Base-by-base conservation (phyloP, 23 tunicate species). In the Styela clava region DNA sequence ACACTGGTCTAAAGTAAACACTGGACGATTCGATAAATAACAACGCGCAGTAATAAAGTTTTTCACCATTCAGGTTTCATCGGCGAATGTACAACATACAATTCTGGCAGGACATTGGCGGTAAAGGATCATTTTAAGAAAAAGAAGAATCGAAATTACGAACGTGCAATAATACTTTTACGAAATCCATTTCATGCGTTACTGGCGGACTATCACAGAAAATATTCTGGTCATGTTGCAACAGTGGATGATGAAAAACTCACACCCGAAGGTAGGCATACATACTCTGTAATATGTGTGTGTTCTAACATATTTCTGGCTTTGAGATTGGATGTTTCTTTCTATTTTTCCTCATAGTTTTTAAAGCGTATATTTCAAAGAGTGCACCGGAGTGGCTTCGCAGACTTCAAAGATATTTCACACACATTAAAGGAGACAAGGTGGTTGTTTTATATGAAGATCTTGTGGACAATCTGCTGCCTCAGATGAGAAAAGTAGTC, bases 151-250 rank as follows among this genome's bases (percentile, higher is more conserved):
- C 33, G 24, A n/a, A 72, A 74, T 19, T 83, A 83, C 61, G 37
- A 36, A 2, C 24, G 16, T 21, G 62, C 74, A 7, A 30, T 83
- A 62, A 61, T 83, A 30, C 56, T 83, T 16, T 2, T 83, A 31
- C 30, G 86, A 32, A 83, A 83, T 74, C 86, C 86, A 2, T 83
- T 73, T 37, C 36, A 83, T 33, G 71, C 86, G 21, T 21, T 83
- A 2, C 78, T 83, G 1, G 80, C 86, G 7, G 86, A 83, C 64
- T 85, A 78, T 30, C 51, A 78, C 65, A 24, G 88, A 37, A 52
- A 78, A 67, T 34, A 7, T 28, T 78, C 83, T 2, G 61, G 73
- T 65, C 83, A 85, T 36, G 36, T 62, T n/a, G 83, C 77, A 56
- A 20, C 20, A 20, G 20, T 56, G 18, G 63, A 56, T 20, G 20